A percentile compares a stretch with the other conserved stretches of the same genome.
Evolutionary conservation across 2,113 vertebrate species (phyloP).

Genomic region (Osmerus mordax): DNA sequence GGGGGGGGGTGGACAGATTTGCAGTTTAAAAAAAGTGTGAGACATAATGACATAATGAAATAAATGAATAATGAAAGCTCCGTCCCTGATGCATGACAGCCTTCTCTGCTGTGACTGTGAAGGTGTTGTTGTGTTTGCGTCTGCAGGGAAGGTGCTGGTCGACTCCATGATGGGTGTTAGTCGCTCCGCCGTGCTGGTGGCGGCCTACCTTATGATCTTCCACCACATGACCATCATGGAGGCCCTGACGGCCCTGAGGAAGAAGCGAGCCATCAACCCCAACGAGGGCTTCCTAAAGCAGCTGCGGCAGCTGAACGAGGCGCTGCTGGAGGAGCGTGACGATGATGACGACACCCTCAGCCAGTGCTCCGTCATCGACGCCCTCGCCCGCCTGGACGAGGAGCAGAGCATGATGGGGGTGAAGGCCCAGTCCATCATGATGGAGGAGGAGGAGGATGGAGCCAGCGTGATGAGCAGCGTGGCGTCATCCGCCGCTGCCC

Average conservation of each 20-base stretch:
- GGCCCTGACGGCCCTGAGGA: conserved; percentile 83
- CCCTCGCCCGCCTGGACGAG: conserved; percentile 51
- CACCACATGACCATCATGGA: conserved; percentile 90
- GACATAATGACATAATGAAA: too few species aligned
- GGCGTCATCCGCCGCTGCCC: conserved; percentile 74
- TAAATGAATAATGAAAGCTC: too few species aligned
- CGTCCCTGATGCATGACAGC: too few species aligned
- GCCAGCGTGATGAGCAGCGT: conserved; percentile 80
- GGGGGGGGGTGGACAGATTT: too few species aligned
- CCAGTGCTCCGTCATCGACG: conserved; percentile 75
- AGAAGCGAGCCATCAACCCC: conserved; percentile 87
- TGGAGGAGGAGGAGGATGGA: conserved; percentile 84
- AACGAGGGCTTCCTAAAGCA: conserved; percentile 95
- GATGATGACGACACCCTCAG: conserved; percentile 68
- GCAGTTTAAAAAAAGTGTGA: too few species aligned
- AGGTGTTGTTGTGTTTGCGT: background rate
- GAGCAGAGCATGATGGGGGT: conserved; percentile 64
- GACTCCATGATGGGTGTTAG: conserved; percentile 95
- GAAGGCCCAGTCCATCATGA: conserved; percentile 69
- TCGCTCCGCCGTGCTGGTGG: conserved; percentile 86
- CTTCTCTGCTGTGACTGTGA: background rate
- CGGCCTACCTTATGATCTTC: conserved; percentile 97
- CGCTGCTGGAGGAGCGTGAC: conserved; percentile 84
- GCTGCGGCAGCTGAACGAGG: conserved; percentile 88
- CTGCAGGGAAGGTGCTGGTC: conserved; percentile 88